Evolutionary conservation across 2,113 vertebrate genomes (phyloP), one percentile per base, ranked within the genome.

Genomic region (Eupsittula cactorum): DNA sequence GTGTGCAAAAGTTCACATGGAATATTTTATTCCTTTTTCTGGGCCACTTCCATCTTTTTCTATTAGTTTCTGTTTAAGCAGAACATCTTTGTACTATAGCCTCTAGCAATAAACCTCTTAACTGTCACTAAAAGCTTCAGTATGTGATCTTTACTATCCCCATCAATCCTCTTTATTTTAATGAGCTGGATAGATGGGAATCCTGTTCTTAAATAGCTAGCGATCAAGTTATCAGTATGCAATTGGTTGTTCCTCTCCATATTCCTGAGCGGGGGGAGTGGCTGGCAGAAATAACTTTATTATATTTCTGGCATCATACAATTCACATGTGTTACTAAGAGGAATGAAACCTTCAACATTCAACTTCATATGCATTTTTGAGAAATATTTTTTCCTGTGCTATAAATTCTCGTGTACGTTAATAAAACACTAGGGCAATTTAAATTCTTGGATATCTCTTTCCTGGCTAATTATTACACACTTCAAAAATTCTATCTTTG

Each of bases 81-180:
- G 70, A 92, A 39, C 57, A n/a, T 60, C 46, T 92, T 83, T 84
- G 52, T 85, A 62, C 59, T 50, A 46, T 49, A 84, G 78, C 84
- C 70, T 91, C 78, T 49, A 82, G 91, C 78, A 86, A 85, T 57
- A 94, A 93, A 94, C 46, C 42, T 84, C 91, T 89, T 92, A 79
- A 76, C 74, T 75, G 50, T 63, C 77, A 73, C 42, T 88, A 80
- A 91, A 83, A 92, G 24, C 75, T 81, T 90, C 69, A 77, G 49
- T 76, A 74, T 69, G 46, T 70, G 59, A 76, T 87, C 94, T 95
- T 85, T 92, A 74, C 77, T 68, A 67, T 35, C 25, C 42, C 14
- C 44, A 81, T 84, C 88, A 84, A 89, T 82, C 39, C 39, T 92
- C 53, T 89, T 94, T 90, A 93, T 83, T 96, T 76, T 85, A 95